Percentiles rank a stretch among this genome's conserved stretches.
phyloP scores from a whole-genome alignment of 1,140 invertebrate genomes.

The Drosophila bocqueti region DNA sequence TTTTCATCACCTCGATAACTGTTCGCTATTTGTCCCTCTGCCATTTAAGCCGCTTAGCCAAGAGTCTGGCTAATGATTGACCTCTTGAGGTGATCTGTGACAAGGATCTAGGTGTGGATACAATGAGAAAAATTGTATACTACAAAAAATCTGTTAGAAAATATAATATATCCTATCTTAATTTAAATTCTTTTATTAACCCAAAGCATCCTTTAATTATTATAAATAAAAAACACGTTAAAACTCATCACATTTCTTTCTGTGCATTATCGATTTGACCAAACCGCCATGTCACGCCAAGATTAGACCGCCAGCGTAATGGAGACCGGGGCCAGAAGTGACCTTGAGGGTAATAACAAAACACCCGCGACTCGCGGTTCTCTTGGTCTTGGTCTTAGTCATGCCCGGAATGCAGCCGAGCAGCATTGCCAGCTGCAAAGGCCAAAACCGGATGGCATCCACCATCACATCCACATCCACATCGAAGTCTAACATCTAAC shows the following conservation, averaged over 20 bases:
- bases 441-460: constrained; percentile 77
- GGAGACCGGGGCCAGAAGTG: constrained; percentile 54
- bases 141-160: not conserved
- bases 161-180: not conserved
- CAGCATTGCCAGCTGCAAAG: constrained; percentile 65
- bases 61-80: constrained; percentile 34
- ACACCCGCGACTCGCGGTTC: constrained; percentile 57
- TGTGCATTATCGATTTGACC: constrained; percentile 21
- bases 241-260: constrained; percentile 1
- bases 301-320: constrained; percentile 26
- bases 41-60: constrained; percentile 44
- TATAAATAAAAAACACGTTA: not conserved
- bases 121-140: constrained; percentile 4
- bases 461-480: constrained; percentile 54
- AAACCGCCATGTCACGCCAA: constrained; percentile 58
- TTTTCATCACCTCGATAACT: constrained; percentile 44
- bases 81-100: constrained; percentile 11
- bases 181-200: not conserved
- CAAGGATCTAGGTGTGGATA: not conserved
- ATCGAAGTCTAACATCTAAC: constrained; percentile 27
- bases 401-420: constrained; percentile 74
- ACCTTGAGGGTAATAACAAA: constrained; percentile 83
- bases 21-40: constrained; percentile 46
- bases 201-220: not conserved
- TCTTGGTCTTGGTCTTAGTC: constrained; percentile 79